Evolutionary conservation across 2,888 invertebrate species (phyloP).

Genomic region (Euclidia mi): DNA sequence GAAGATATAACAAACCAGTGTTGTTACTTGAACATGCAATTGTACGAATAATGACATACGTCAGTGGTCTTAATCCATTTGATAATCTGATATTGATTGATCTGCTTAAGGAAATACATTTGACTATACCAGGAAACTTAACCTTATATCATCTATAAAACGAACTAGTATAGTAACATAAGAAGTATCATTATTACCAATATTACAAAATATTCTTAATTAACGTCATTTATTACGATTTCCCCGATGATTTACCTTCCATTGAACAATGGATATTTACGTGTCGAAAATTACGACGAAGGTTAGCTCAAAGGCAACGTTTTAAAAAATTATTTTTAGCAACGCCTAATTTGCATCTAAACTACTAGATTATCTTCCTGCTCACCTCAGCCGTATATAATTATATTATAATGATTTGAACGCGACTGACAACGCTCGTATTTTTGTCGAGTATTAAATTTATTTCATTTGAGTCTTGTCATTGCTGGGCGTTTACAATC

Average conservation of each 20-base stretch:
- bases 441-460: background rate
- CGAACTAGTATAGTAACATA: background rate
- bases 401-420: conserved; percentile 3
- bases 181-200: background rate
- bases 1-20: too few species aligned
- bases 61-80: too few species aligned
- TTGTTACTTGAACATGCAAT: too few species aligned
- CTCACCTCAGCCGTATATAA: conserved; percentile 13
- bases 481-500: too few species aligned
- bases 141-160: background rate
- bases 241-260: background rate
- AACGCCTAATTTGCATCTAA: conserved; percentile 22
- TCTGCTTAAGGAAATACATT: too few species aligned
- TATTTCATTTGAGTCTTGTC: too few species aligned
- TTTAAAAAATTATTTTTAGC: conserved; percentile 19
- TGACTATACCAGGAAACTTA: too few species aligned
- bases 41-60: too few species aligned
- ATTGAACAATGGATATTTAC: conserved; percentile 20
- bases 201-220: background rate
- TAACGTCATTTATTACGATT: conserved; percentile 1
- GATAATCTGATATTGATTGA: too few species aligned
- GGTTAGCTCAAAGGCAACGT: conserved; percentile 18
- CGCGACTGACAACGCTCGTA: background rate
- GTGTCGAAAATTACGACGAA: conserved; percentile 16
- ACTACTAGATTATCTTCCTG: conserved; percentile 21